phyloP scores from a whole-genome alignment of 2,888 invertebrate genomes.

The Latrodectus hesperus region DNA sequence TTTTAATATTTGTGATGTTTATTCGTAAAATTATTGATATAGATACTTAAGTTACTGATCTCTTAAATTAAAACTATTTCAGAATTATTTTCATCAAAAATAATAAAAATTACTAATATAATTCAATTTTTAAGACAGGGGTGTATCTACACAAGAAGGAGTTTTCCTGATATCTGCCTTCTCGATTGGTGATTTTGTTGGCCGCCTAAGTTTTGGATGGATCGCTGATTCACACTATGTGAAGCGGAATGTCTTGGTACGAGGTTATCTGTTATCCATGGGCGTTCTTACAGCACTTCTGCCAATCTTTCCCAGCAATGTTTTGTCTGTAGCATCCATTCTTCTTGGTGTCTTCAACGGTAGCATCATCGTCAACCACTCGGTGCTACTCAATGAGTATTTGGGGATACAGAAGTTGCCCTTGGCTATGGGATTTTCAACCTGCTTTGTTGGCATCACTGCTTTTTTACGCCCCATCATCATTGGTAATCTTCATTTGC shows the following conservation, averaged over 20 bases:
- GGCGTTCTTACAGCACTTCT: slow-evolving; percentile 38
- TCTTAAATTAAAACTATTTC: no score
- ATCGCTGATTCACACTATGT: slow-evolving; percentile 54
- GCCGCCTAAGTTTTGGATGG: slow-evolving; percentile 69
- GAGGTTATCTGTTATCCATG: slow-evolving; percentile 58
- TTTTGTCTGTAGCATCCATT: slow-evolving; percentile 38
- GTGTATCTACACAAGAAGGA: slow-evolving; percentile 12
- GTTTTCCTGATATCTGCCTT: slow-evolving; percentile 67
- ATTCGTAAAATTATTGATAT: no score
- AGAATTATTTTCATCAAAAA: no score
- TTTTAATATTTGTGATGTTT: no score
- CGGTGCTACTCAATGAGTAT: slow-evolving; percentile 64
- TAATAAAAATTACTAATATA: no score
- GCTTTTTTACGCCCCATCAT: slow-evolving; percentile 43
- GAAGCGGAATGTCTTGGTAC: slow-evolving; percentile 52
- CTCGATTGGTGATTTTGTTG: slow-evolving; percentile 68
- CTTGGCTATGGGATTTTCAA: slow-evolving; percentile 59
- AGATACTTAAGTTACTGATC: no score
- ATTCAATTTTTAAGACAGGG: slow-evolving; percentile 24
- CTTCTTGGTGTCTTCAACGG: slow-evolving; percentile 64
- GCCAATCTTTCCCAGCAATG: slow-evolving; percentile 10
- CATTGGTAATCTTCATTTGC: slow-evolving; percentile 40
- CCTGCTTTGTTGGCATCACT: slow-evolving; percentile 35
- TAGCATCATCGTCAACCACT: slow-evolving; percentile 66
- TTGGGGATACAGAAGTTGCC: slow-evolving; percentile 47